Evolutionary conservation across 2,888 invertebrate genomes (phyloP).

Genomic region (Campaea margaritaria): DNA sequence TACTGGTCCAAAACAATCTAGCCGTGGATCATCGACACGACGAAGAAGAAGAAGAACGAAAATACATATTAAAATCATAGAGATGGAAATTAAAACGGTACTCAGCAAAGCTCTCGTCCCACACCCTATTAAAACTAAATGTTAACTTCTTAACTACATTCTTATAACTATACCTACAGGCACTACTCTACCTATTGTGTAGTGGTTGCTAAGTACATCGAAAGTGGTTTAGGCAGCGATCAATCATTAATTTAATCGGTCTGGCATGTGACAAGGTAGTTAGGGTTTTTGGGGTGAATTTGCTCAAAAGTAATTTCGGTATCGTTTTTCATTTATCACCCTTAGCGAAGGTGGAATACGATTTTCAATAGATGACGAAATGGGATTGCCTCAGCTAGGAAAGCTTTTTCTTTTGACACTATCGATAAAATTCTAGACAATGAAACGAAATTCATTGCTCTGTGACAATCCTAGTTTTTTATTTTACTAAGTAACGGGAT

Average conservation of each 20-base stretch:
- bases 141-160: no score
- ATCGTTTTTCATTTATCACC: constrained; percentile 30
- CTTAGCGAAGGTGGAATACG: not conserved
- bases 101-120: no score
- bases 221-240: constrained; percentile 9
- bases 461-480: no score
- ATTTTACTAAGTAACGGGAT: no score
- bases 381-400: not conserved
- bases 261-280: constrained; percentile 18
- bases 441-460: no score
- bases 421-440: no score
- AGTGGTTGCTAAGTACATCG: not conserved
- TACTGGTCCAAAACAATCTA: no score
- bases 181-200: not conserved
- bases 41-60: no score
- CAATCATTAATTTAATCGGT: constrained; percentile 25
- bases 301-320: constrained; percentile 21
- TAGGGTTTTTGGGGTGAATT: constrained; percentile 17
- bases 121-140: not conserved
- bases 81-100: no score
- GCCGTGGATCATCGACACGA: no score
- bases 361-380: constrained; percentile 8
- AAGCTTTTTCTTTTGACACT: not conserved
- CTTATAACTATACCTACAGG: not conserved
- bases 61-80: no score